Percentiles rank a stretch among this genome's conserved stretches.
phyloP scores from a whole-genome alignment of 2,797 vertebrate species.

The Pelochelys cantorii region DNA sequence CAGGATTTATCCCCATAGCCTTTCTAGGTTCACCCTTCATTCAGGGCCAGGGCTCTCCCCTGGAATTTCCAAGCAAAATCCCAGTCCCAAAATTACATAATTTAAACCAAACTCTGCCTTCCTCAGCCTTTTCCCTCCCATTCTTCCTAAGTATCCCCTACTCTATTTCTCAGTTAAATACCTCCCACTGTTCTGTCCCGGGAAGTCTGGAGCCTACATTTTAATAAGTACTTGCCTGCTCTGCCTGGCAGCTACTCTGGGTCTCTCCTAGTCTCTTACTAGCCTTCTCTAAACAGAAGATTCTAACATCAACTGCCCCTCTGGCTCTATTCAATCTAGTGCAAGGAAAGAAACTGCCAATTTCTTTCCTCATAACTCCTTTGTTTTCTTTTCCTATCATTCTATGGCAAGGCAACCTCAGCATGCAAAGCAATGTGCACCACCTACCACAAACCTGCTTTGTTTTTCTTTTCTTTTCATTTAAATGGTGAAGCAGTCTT shows the following conservation, averaged over 20 bases:
- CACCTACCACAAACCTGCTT: background rate
- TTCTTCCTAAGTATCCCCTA: background rate
- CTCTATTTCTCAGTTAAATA: background rate
- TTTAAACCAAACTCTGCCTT: no score
- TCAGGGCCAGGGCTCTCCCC: background rate
- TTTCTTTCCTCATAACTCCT: background rate
- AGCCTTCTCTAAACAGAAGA: background rate
- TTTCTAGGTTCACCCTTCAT: background rate
- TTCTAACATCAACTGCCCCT: background rate
- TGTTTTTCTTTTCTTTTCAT: no score
- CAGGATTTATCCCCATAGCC: background rate
- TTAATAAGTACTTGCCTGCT: background rate
- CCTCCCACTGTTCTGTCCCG: background rate
- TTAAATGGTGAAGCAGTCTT: no score
- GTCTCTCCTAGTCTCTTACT: background rate
- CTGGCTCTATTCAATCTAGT: background rate
- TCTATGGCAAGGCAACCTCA: background rate
- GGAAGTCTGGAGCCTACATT: background rate
- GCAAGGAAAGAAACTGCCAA: background rate
- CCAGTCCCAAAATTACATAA: no score
- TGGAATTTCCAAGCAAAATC: background rate
- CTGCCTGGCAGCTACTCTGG: background rate
- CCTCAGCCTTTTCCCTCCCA: background rate
- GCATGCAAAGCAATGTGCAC: background rate
- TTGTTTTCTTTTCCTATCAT: background rate